Percentiles rank a stretch among this genome's conserved stretches.
Evolutionary conservation across 2,113 vertebrate genomes (phyloP).

Genomic region (Aptenodytes forsteri): DNA sequence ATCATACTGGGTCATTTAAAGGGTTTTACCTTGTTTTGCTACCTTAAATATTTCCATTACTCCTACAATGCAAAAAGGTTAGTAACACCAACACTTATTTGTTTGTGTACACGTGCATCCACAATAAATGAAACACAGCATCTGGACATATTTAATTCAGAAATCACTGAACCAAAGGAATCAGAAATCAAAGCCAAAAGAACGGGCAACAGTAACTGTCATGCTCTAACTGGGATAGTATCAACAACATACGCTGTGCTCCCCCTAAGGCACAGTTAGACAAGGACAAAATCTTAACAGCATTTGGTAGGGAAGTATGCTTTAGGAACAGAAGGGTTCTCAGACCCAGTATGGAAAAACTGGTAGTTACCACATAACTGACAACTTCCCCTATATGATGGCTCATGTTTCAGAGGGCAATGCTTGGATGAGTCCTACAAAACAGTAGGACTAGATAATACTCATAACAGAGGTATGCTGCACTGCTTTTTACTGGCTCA

Average conservation of each 20-base stretch:
- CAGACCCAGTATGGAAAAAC: not conserved
- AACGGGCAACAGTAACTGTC: slow-evolving; percentile 1
- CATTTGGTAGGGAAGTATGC: not conserved
- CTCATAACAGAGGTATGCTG: not conserved
- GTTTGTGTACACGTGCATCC: not conserved
- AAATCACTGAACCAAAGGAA: slow-evolving; percentile 51
- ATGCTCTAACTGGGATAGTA: not conserved
- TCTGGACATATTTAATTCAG: slow-evolving; percentile 42
- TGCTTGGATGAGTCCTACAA: not conserved
- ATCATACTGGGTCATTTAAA: not conserved
- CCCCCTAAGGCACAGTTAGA: not conserved
- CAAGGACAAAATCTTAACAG: slow-evolving; percentile 3
- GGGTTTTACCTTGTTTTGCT: not conserved
- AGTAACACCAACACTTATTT: not conserved
- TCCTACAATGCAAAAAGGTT: not conserved
- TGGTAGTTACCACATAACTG: not conserved
- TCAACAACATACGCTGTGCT: not conserved
- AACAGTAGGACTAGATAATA: not conserved
- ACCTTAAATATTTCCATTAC: not conserved
- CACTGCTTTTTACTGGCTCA: not conserved
- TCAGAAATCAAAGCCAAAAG: slow-evolving; percentile 27
- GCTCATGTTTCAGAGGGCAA: not conserved
- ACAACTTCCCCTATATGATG: not conserved
- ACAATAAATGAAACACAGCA: slow-evolving; percentile 11
- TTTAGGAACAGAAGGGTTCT: not conserved